phyloP scores from a whole-genome alignment of 2,113 vertebrate genomes.

The Prunella fulvescens region DNA sequence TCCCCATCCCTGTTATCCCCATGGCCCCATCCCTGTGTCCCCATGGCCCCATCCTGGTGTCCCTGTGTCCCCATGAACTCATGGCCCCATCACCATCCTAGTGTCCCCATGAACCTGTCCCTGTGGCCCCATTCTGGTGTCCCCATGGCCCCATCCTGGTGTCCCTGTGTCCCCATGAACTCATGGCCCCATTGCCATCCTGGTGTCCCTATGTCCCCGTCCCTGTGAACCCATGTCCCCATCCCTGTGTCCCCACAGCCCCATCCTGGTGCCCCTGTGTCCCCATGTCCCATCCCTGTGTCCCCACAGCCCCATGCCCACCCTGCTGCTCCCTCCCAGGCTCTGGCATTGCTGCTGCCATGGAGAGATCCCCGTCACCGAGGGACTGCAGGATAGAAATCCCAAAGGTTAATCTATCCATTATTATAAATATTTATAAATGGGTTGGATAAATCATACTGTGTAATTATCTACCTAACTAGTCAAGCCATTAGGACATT shows the following conservation, averaged over 20 bases:
- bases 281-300: too few species aligned
- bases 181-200: background rate
- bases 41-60: too few species aligned
- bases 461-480: constrained; percentile 74
- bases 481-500: constrained; percentile 74
- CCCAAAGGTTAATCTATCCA: constrained; percentile 74
- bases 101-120: background rate
- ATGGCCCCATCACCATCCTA: too few species aligned
- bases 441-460: constrained; percentile 73
- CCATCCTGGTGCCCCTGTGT: accelerated
- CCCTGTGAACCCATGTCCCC: too few species aligned
- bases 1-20: too few species aligned
- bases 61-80: background rate
- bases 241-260: background rate
- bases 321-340: accelerated
- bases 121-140: too few species aligned
- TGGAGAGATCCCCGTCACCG: background rate
- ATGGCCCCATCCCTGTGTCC: background rate
- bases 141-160: too few species aligned
- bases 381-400: constrained; percentile 50
- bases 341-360: accelerated
- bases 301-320: background rate
- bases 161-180: too few species aligned
- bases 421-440: constrained; percentile 77
- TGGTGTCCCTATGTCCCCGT: too few species aligned